A percentile compares a stretch with the other conserved stretches of the same genome.
These are phyloP conservation scores for Acanthococcus lagerstroemiae DNA, from an alignment of 2,888 invertebrate genomes.

Conservation along the genomic window DNA sequence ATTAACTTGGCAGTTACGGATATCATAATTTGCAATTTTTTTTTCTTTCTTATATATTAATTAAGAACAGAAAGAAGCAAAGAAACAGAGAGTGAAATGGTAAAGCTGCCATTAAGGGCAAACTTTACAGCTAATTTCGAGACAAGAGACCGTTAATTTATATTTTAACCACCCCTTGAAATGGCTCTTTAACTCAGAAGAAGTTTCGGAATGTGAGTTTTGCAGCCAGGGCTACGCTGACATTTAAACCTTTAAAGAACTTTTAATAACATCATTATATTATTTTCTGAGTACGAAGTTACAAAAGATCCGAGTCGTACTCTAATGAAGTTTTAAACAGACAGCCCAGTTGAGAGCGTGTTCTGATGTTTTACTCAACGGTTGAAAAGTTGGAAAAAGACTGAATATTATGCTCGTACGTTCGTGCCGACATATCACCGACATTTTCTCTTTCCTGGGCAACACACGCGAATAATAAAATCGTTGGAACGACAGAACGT, in stretches of 20 bases:
- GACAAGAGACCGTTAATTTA: conserved; percentile 22
- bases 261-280: conserved; percentile 23
- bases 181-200: conserved; percentile 11
- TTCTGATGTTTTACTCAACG: background rate
- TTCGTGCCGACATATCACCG: too few species aligned
- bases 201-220: conserved; percentile 1
- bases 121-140: conserved; percentile 20
- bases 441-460: too few species aligned
- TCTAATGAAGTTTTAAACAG: conserved; percentile 12
- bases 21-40: background rate
- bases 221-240: background rate
- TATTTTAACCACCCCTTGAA: conserved; percentile 10
- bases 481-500: too few species aligned
- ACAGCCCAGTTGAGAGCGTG: background rate
- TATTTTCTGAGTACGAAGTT: conserved; percentile 16
- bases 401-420: background rate
- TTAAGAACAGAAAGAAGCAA: background rate
- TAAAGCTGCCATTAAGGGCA: conserved; percentile 17
- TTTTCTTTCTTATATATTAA: background rate
- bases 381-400: background rate
- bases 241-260: conserved; percentile 16
- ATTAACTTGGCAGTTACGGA: background rate
- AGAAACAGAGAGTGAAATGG: background rate
- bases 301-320: conserved; percentile 1
- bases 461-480: too few species aligned